phyloP scores from a whole-genome alignment of 2,888 invertebrate species.

The Eupithecia exiguata region DNA sequence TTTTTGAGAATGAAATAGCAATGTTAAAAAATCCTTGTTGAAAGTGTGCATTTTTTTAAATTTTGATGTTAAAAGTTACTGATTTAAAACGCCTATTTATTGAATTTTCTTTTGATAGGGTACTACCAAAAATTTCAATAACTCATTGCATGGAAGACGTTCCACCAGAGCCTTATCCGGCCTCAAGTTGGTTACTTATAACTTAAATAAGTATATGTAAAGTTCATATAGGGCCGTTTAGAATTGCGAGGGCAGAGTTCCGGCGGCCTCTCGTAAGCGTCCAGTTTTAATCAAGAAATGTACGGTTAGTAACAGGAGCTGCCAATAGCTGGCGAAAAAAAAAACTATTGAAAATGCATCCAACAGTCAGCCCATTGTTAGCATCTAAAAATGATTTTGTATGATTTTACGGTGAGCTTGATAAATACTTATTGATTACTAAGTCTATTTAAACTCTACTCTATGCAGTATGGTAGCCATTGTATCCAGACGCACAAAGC shows the following conservation, averaged over 20 bases:
- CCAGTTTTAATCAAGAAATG: constrained; percentile 52
- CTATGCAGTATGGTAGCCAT: no score
- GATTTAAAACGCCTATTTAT: not conserved
- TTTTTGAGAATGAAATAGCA: no score
- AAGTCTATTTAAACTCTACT: no score
- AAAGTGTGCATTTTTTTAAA: not conserved
- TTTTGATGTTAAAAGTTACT: not conserved
- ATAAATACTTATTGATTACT: no score
- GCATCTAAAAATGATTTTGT: no score
- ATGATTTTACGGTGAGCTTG: no score
- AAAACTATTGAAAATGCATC: not conserved
- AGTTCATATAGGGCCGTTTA: constrained; percentile 49
- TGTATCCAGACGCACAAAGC: no score
- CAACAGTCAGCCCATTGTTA: no score
- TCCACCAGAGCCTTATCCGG: constrained; percentile 36
- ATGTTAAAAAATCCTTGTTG: not conserved
- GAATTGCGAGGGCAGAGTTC: constrained; percentile 39
- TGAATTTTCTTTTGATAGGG: not conserved
- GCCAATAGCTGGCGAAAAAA: not conserved
- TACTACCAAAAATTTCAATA: not conserved
- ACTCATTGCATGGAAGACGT: not conserved
- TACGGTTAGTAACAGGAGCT: constrained; percentile 39
- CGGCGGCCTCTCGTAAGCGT: constrained; percentile 45
- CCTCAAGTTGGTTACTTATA: constrained; percentile 47
- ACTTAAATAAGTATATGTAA: constrained; percentile 50